Base-by-base conservation (phyloP, 2,113 vertebrate genomes). In the Lampris incognitus region DNA sequence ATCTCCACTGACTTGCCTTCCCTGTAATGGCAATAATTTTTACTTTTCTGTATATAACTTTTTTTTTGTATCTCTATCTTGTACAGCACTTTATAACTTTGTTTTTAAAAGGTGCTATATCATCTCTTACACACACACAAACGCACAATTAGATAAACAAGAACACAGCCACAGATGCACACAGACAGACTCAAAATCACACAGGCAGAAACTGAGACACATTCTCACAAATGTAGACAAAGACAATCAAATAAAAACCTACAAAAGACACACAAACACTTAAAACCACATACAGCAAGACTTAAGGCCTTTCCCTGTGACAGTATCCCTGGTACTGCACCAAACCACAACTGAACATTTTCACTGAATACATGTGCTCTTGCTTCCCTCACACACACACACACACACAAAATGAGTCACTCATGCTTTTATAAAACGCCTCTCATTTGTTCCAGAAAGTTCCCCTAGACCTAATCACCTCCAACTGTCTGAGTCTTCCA, bases 361-460 rank as follows among this genome's bases (percentile, higher is more conserved):
- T 54, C 50, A 52, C 57, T 1, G 38, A 0, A 64, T 68, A 74
- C 72, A 65, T 78, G 66, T 1, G 37, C 54, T 49, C 39, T 50
- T n/a, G 6, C 66, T 46, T 71, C 85, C 69, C 73, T 72, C 59
- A 72, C 38, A 52, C 0, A 9, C 46, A 72, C 38, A 84, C n/a
- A 84, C 82, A 85, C 56, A 80, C 77, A 88, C 65, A 75, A 3
- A 75, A 3, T 81, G 74, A 84, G 77, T 86, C 86, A 84, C 76
- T 80, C 59, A 37, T 66, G 76, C 69, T 85, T 57, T 66, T 24
- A 73, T 76, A 85, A 60, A 72, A 85, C 81, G 55, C 87, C 86
- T 89, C 87, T 81, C 81, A 87, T 83, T 74, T 86, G 78, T 85
- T 88, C 91, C 84, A 81, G 79, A 87, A 81, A 76, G 61, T 62